Base-by-base conservation (phyloP, 2,888 invertebrate species). In the Automeris io region DNA sequence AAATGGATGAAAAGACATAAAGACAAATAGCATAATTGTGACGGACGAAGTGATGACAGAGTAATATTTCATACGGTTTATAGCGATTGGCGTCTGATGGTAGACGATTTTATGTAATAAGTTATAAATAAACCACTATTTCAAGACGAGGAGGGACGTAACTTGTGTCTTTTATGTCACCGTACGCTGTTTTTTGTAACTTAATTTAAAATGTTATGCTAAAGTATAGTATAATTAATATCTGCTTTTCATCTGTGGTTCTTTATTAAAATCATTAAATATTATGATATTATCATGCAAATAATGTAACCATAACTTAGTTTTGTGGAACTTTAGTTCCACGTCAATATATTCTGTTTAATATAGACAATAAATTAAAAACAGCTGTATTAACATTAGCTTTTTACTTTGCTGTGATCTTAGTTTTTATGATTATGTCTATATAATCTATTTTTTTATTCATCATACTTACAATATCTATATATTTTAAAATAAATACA, bases 21-120 rank as follows among this genome's bases (percentile, higher is more conserved):
- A 45, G 35, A 32, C 24, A 39, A 45, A 45, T n/a, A n/a, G n/a
- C 5, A 45, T 43, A 51, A 42, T 34, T 35, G 24, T 40, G 25
- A 36, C 38, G 42, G 36, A 41, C 37, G 29, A 34, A 38, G 23
- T n/a, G 41, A 31, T 47, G 46, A 51, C 48, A 42, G 37, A 18
- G 38, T 13, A 24, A 23, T 40, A 39, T 45, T 41, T 41, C 41
- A 42, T 36, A 40, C 35, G 18, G 21, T 34, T 34, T 22, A 34
- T 34, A 13, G 31, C 16, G 13, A 21, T 18, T 26, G 21, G 22
- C 31, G 2, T 26, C 18, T 22, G 22, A 21, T 12, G 21, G 12
- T 26, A 26, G 18, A 35, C 35, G 18, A 18, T 13, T 34, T 34
- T 23, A 34, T 34, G 34, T 13, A 26, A 25, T 35, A 26, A 12